A percentile compares a stretch with the other conserved stretches of the same genome.
Evolutionary conservation across 2,113 vertebrate genomes (phyloP).

Genomic region (Atlantisia rogersi): DNA sequence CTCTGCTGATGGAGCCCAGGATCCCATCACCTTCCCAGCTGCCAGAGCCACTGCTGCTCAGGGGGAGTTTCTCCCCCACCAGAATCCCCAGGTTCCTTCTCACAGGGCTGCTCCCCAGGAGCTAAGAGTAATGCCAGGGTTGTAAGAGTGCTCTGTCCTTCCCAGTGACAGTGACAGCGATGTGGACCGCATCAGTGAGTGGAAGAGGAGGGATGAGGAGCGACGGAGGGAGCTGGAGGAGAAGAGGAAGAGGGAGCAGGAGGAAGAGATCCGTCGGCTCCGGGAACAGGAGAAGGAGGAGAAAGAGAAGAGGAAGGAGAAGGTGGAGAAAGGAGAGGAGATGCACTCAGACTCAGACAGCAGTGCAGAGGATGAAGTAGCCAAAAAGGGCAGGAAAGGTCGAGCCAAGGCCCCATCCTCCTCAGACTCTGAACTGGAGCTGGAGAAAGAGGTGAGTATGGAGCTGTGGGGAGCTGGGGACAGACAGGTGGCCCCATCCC

Average conservation of each 20-base stretch:
- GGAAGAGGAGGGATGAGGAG: constrained; percentile 94
- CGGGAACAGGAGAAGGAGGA: constrained; percentile 93
- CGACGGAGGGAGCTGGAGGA: constrained; percentile 91
- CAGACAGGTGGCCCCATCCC: accelerated
- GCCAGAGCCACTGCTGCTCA: too few species aligned
- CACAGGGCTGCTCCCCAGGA: too few species aligned
- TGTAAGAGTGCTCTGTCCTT: not conserved
- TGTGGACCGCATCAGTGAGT: constrained; percentile 92
- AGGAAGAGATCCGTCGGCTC: constrained; percentile 90
- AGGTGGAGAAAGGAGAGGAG: constrained; percentile 76
- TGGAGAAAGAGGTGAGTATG: constrained; percentile 71
- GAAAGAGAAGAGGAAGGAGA: constrained; percentile 87
- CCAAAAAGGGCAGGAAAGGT: constrained; percentile 87
- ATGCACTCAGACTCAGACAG: constrained; percentile 70
- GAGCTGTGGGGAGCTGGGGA: not conserved
- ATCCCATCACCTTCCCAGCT: too few species aligned
- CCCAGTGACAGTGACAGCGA: constrained; percentile 83
- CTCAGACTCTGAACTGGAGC: constrained; percentile 86
- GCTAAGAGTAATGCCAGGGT: too few species aligned
- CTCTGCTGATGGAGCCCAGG: too few species aligned
- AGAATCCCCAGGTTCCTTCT: too few species aligned
- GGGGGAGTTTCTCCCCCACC: too few species aligned
- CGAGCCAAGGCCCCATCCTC: constrained; percentile 79
- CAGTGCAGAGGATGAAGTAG: constrained; percentile 81
- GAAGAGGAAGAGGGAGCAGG: constrained; percentile 89